phyloP scores from a whole-genome alignment of 2,888 invertebrate species.

The Cylindroiulus punctatus region DNA sequence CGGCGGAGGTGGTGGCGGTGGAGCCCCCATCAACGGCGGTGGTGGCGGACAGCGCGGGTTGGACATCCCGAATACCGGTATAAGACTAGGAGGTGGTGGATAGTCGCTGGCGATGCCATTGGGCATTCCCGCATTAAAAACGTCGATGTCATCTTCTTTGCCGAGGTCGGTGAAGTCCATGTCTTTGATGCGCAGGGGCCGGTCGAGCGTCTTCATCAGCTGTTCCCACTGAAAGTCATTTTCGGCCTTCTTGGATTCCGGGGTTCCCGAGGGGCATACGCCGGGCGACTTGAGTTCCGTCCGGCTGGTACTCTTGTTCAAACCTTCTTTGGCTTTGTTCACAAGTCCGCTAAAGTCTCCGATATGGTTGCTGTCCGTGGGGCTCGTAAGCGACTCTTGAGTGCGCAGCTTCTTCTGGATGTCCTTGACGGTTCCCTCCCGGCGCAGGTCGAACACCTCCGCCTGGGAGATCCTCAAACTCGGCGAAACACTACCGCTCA shows the following conservation, averaged over 20 bases:
- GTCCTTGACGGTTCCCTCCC: slow-evolving; percentile 88
- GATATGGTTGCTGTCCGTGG: slow-evolving; percentile 66
- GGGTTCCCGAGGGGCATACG: slow-evolving; percentile 59
- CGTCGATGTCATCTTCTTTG: slow-evolving; percentile 86
- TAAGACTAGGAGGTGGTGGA: slow-evolving; percentile 73
- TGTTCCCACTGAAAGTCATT: slow-evolving; percentile 97
- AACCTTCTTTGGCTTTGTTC: slow-evolving; percentile 91
- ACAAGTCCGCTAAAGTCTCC: slow-evolving; percentile 90
- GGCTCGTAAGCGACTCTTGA: slow-evolving; percentile 69
- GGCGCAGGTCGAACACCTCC: slow-evolving; percentile 71
- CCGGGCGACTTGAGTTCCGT: slow-evolving; percentile 69
- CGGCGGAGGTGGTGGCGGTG: slow-evolving; percentile 56
- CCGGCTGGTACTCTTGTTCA: slow-evolving; percentile 86
- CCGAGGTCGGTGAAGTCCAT: slow-evolving; percentile 95
- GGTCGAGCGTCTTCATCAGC: slow-evolving; percentile 77
- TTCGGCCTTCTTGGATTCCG: slow-evolving; percentile 85
- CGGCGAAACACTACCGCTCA: not conserved
- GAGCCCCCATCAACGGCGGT: slow-evolving; percentile 59
- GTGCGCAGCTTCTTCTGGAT: slow-evolving; percentile 84
- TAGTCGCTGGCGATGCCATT: slow-evolving; percentile 73
- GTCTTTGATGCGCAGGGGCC: slow-evolving; percentile 86
- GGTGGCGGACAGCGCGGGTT: slow-evolving; percentile 58
- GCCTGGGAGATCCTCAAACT: slow-evolving; percentile 52
- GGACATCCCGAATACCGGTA: slow-evolving; percentile 46
- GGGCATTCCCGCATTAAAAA: slow-evolving; percentile 73